These are phyloP conservation scores for Smittia sp. DNA, from an alignment of 2,888 invertebrate species.

Conservation along the genomic window DNA sequence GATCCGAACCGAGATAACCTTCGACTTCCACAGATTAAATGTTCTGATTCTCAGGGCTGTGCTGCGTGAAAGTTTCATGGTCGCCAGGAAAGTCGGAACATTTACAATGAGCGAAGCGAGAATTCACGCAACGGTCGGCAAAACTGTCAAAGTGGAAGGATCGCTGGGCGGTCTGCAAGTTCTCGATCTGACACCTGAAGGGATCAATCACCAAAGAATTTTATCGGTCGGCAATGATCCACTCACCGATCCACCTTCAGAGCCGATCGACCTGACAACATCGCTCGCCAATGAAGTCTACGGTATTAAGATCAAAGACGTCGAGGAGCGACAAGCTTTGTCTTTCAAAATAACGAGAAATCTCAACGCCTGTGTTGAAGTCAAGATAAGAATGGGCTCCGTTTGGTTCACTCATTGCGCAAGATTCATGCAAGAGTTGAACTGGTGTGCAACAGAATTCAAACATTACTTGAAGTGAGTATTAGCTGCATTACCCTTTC, in stretches of 20 bases:
- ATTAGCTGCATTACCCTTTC: background rate
- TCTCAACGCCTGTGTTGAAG: conserved; percentile 48
- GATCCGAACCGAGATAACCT: conserved; percentile 72
- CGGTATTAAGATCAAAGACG: conserved; percentile 46
- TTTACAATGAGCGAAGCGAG: conserved; percentile 88
- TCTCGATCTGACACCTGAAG: conserved; percentile 81
- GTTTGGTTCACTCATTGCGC: conserved; percentile 94
- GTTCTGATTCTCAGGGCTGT: conserved; percentile 80
- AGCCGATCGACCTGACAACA: conserved; percentile 49
- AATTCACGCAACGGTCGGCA: conserved; percentile 78
- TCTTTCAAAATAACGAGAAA: conserved; percentile 51
- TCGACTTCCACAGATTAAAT: conserved; percentile 90
- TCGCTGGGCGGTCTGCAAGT: conserved; percentile 90
- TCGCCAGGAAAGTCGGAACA: conserved; percentile 88
- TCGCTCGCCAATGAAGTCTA: conserved; percentile 53
- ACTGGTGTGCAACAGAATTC: conserved; percentile 86
- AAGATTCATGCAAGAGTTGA: conserved; percentile 77
- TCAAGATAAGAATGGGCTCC: conserved; percentile 70
- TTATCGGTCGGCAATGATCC: conserved; percentile 80
- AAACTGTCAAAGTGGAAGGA: conserved; percentile 69
- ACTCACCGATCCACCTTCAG: conserved; percentile 55
- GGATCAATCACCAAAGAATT: conserved; percentile 79
- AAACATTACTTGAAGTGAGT: conserved; percentile 66
- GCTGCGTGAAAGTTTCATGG: conserved; percentile 65
- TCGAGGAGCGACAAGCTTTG: conserved; percentile 52